Evolutionary conservation across 2,888 invertebrate genomes (phyloP).

Genomic region (Chironomus tentans): DNA sequence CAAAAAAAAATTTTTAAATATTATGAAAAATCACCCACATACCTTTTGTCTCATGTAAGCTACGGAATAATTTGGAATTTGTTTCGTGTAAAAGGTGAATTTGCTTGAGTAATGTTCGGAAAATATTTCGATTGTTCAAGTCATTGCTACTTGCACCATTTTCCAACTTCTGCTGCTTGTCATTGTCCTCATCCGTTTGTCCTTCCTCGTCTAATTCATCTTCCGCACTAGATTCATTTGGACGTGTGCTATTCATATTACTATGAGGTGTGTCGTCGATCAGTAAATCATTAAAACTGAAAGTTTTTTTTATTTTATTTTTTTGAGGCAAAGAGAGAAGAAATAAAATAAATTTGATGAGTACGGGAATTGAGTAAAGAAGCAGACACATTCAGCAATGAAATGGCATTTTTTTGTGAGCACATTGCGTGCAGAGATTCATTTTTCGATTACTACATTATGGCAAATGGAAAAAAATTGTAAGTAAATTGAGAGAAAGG

Average conservation of each 20-base stretch:
- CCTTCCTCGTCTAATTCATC: constrained; percentile 23
- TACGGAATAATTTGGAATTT: constrained; percentile 65
- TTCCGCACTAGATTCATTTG: constrained; percentile 20
- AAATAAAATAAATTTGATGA: background rate
- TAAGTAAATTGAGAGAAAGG: background rate
- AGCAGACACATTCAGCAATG: background rate
- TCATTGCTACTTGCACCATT: constrained; percentile 23
- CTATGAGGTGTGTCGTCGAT: constrained; percentile 24
- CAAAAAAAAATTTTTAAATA: no score
- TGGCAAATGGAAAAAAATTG: background rate
- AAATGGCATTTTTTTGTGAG: constrained; percentile 19
- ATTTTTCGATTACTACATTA: background rate
- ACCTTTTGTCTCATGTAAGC: constrained; percentile 65
- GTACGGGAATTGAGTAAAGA: background rate
- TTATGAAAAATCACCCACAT: constrained; percentile 32
- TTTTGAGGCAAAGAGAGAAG: background rate
- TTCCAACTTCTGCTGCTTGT: constrained; percentile 1
- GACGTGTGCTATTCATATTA: constrained; percentile 10
- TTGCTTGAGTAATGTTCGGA: constrained; percentile 57
- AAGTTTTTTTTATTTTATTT: background rate
- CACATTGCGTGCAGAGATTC: constrained; percentile 1
- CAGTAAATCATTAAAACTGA: constrained; percentile 23
- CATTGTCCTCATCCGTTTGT: background rate
- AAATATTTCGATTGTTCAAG: constrained; percentile 39
- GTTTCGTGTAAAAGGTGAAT: constrained; percentile 59